Evolutionary conservation across 2,888 invertebrate species (phyloP), one percentile per base, ranked within the genome.

Genomic region (Athalia rosae): DNA sequence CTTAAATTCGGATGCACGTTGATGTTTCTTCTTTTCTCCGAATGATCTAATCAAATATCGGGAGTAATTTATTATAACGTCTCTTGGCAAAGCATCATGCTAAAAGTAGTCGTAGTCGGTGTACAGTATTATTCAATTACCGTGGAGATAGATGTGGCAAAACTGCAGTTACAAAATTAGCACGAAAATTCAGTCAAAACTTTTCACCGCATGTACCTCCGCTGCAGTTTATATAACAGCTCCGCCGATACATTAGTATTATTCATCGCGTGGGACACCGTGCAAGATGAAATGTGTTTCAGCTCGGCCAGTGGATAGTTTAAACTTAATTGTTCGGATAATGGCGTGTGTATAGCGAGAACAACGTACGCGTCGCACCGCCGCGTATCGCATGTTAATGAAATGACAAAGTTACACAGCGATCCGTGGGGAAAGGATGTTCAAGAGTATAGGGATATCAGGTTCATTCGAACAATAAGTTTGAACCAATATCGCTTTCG

Each of bases 391-490:
- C 28, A 28, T 15, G 66, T 48, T 66, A 66, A 66, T 50, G 45
- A 45, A 71, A 71, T 71, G 56, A 58, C 58, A 47, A 71, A 58
- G 58, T 71, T 58, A 71, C 13, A 41, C 2, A 28, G 43, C 71
- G 58, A 67, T 41, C 28, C 50, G 41, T 28, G 53, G 5, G 45
- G 5, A 67, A 9, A 45, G 43, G 58, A 58, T 45, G 58, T n/a
- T 4, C 13, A 9, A 41, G 43, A 58, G 71, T 45, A 13, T 13
- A 28, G 5, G 45, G n/a, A 45, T 71, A 71, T 71, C 58, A 45
- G 56, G 56, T 71, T 58, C 53, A 11, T 58, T 69, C 41, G 45
- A 58, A 58, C 71, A 58, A 71, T 71, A 71, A 71, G 43, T 58
- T 58, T 58, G 56, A 15, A 58, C 71, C 71, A 58, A 71, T 71